These are phyloP conservation scores for Andrena minutula DNA, from an alignment of 2,888 invertebrate species.

Conservation along the genomic window DNA sequence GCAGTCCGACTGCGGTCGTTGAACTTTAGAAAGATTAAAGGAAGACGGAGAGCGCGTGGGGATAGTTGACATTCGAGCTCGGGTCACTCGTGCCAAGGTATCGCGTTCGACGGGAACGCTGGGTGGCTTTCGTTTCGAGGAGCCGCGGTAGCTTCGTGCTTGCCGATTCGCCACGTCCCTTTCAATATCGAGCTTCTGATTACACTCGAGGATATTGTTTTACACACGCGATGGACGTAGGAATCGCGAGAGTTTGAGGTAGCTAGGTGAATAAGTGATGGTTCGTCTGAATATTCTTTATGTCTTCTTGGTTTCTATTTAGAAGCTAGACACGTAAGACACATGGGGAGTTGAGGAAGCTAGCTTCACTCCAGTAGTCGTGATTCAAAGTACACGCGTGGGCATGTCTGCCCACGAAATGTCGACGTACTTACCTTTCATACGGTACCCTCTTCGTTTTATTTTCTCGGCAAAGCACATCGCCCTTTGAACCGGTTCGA, in stretches of 20 bases:
- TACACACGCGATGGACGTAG: no score
- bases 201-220: background rate
- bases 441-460: background rate
- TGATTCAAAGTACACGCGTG: background rate
- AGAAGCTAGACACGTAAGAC: no score
- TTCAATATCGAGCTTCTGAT: background rate
- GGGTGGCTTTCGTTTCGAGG: background rate
- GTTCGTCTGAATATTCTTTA: no score
- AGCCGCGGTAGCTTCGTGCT: background rate
- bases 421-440: background rate
- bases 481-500: conserved; percentile 50
- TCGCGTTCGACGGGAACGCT: conserved; percentile 39
- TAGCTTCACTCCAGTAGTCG: no score
- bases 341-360: no score
- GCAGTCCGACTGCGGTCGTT: conserved; percentile 30
- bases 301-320: no score
- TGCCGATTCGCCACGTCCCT: background rate
- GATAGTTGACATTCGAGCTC: conserved; percentile 59
- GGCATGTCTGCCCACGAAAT: background rate
- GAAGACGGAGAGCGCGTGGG: conserved; percentile 34
- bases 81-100: conserved; percentile 50
- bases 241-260: no score
- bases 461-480: background rate
- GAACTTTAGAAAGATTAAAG: conserved; percentile 48
- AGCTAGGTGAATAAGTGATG: no score